A percentile compares a stretch with the other conserved stretches of the same genome.
Conservation (phyloP, 2,113 vertebrate species). For the Bufo gargarizans region DNA sequence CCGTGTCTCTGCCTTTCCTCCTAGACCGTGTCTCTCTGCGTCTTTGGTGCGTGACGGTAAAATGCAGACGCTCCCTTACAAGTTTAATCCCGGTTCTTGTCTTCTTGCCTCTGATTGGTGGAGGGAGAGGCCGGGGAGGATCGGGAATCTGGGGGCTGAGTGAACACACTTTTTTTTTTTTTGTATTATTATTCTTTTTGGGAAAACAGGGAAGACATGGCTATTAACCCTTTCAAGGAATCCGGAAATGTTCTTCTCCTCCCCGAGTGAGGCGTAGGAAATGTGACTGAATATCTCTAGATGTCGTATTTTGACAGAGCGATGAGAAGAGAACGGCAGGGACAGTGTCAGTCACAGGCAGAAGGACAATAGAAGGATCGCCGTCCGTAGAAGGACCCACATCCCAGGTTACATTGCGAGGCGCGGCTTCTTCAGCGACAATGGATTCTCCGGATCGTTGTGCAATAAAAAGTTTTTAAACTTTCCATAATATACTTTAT, state of each 20-base stretch:
- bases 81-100: constrained; percentile 71
- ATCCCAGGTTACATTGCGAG: too few relatives aligned
- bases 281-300: not conserved
- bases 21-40: constrained; percentile 14
- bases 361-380: too few relatives aligned
- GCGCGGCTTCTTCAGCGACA: too few relatives aligned
- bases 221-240: constrained; percentile 11
- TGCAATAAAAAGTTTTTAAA: not conserved
- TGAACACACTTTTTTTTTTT: constrained; percentile 61
- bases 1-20: not conserved
- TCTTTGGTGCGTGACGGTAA: constrained; percentile 61
- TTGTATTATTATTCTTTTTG: constrained; percentile 9
- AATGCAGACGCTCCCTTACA: constrained; percentile 71
- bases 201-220: constrained; percentile 51
- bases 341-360: too few relatives aligned
- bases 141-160: constrained; percentile 58
- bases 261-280: not conserved
- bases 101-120: constrained; percentile 59
- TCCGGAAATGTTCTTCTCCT: not conserved
- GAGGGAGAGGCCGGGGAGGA: constrained; percentile 60
- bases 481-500: not conserved
- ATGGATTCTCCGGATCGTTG: too few relatives aligned
- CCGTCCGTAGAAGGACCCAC: too few relatives aligned
- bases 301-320: not conserved
- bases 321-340: not conserved